Percentiles rank a stretch among this genome's conserved stretches.
Conservation (phyloP, 2,797 vertebrate species). For the Menidia menidia region DNA sequence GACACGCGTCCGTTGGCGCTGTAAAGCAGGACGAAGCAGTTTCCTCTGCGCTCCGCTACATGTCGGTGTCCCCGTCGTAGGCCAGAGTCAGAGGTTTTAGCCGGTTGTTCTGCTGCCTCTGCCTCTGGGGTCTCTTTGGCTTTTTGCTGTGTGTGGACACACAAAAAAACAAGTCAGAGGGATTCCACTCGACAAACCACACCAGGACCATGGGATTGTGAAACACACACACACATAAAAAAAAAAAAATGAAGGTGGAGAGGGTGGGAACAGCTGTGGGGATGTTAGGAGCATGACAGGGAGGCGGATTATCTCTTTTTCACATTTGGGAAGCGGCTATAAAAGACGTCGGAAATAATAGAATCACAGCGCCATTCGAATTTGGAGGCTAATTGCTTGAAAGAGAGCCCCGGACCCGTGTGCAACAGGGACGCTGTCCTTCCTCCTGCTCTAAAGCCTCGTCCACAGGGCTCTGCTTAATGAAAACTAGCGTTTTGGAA, state of each 20-base stretch:
- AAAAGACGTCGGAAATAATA: no score
- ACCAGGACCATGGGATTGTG: background rate
- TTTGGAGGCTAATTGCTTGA: no score
- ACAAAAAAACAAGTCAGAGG: constrained; percentile 48
- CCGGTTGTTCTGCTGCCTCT: constrained; percentile 96
- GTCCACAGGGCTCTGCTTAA: no score
- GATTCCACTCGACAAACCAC: background rate
- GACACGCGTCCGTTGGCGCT: constrained; percentile 58
- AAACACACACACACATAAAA: background rate
- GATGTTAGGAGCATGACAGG: background rate
- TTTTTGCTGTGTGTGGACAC: constrained; percentile 88
- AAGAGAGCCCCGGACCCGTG: no score
- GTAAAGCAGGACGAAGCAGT: constrained; percentile 47
- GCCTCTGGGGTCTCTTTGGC: constrained; percentile 98
- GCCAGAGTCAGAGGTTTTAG: constrained; percentile 98
- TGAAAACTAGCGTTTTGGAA: no score
- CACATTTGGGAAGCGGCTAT: no score
- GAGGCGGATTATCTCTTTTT: background rate
- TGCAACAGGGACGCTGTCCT: no score
- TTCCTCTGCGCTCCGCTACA: constrained; percentile 82
- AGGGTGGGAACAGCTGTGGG: background rate
- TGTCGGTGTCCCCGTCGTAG: constrained; percentile 97
- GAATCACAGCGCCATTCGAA: no score
- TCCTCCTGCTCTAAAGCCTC: no score
- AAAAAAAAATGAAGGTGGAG: background rate